Percentiles rank a stretch among this genome's conserved stretches.
Evolutionary conservation across 1,140 invertebrate species (phyloP).

Genomic region (Radopholus similis): DNA sequence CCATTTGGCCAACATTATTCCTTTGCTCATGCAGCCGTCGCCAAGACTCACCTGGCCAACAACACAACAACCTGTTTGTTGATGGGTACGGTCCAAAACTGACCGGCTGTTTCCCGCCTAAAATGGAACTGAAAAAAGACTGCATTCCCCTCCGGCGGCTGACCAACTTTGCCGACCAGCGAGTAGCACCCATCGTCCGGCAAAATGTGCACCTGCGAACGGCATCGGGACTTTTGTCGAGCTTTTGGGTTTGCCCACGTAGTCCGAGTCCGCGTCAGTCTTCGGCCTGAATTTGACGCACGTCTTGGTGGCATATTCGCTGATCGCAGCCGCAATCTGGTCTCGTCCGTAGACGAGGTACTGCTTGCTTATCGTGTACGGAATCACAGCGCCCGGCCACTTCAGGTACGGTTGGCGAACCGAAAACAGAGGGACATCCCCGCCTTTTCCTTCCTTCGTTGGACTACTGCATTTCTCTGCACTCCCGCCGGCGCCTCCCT

Average conservation of each 20-base stretch:
- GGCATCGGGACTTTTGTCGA: too few relatives aligned
- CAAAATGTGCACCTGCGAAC: slow-evolving; percentile 55
- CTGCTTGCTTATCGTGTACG: slow-evolving; percentile 33
- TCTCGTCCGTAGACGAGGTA: slow-evolving; percentile 41
- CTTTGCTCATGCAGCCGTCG: slow-evolving; percentile 69
- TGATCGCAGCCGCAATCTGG: slow-evolving; percentile 53
- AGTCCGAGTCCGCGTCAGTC: slow-evolving; percentile 36
- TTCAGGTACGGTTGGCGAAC: slow-evolving; percentile 38
- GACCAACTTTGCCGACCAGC: slow-evolving; percentile 63
- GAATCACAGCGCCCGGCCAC: slow-evolving; percentile 4
- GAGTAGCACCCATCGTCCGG: slow-evolving; percentile 59
- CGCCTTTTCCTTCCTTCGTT: slow-evolving; percentile 27
- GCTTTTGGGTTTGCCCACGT: background rate
- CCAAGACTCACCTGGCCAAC: slow-evolving; percentile 52
- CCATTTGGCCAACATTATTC: slow-evolving; percentile 60
- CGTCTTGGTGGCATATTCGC: slow-evolving; percentile 51
- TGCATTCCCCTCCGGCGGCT: slow-evolving; percentile 42
- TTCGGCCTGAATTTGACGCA: slow-evolving; percentile 57
- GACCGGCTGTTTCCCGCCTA: slow-evolving; percentile 58
- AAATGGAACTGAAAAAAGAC: slow-evolving; percentile 9
- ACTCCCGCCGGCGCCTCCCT: slow-evolving; percentile 22
- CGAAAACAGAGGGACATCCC: slow-evolving; percentile 17
- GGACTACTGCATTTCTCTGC: slow-evolving; percentile 44
- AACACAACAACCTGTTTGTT: background rate
- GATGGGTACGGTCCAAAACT: too few relatives aligned